Base-by-base conservation (phyloP, 2,888 invertebrate genomes). In the Cristatella mucedo region DNA sequence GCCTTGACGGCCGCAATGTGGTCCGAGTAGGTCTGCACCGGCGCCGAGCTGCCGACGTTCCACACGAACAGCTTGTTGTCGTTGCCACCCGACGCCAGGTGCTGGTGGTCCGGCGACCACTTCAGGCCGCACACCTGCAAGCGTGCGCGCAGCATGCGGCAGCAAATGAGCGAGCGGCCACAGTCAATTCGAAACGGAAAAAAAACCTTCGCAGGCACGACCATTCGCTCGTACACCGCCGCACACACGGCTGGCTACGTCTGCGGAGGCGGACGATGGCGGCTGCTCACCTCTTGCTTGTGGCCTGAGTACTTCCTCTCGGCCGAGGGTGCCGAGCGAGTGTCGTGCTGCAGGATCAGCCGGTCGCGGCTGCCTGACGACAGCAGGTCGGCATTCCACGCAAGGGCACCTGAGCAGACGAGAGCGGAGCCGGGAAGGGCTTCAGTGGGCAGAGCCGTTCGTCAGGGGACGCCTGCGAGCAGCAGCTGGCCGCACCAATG, bases 81-180 rank as follows among this genome's bases (percentile, higher is more conserved):
- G 66, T 99, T 99, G 40, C 95, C 97, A 24, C 97, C 97, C 24
- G 91, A 91, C 0, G 97, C 97, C 41, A 99, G 70, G 61, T 86
- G 86, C 67, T 89, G 86, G 52, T 86, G 86, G 67, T 97, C 95
- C 2, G 91, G 87, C 1, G 93, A 95, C 93, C 93, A 95, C 64
- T 93, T 93, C 34, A 97, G 70, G 1, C 95, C 95, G 68, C 95
- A 95, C 39, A 75, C 73, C 71, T 72, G 45, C n/a, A 41, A 40
- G 26, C n/a, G n/a, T 7, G 9, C 7, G 26, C 7, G n/a, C 26
- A 7, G 9, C n/a, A 7, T 9, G 7, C 9, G 26, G 26, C 26
- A 26, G 26, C 9, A 26, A 7, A 26, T 7, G n/a, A 26, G n/a
- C n/a, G n/a, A n/a, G n/a, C n/a, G n/a, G n/a, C n/a, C n/a, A n/a